phyloP scores from a whole-genome alignment of 2,113 vertebrate species.

The Apeltes quadracus region DNA sequence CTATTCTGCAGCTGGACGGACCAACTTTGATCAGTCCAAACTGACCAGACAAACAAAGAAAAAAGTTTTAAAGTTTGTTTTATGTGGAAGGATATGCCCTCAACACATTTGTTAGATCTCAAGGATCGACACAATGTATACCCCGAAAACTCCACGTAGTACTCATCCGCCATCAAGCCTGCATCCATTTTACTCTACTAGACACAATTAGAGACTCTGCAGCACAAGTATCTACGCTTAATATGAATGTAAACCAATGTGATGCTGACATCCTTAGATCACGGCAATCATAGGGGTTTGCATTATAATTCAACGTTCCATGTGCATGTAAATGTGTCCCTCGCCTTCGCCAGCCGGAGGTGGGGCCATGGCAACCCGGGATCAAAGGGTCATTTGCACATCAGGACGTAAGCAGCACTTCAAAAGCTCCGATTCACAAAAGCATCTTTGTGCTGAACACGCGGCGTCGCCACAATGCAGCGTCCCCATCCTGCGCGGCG shows the following conservation, averaged over 20 bases:
- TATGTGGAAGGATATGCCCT: background rate
- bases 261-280: background rate
- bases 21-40: background rate
- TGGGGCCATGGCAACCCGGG: constrained; percentile 47
- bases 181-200: background rate
- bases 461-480: background rate
- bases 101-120: background rate
- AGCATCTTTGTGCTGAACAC: constrained; percentile 54
- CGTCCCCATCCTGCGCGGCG: constrained; percentile 27
- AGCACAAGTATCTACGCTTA: background rate
- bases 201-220: background rate
- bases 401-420: constrained; percentile 66
- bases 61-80: background rate
- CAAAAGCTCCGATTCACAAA: constrained; percentile 70
- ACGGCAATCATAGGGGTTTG: background rate
- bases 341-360: constrained; percentile 12
- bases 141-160: background rate
- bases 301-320: constrained; percentile 37
- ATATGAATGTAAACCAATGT: background rate
- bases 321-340: constrained; percentile 56
- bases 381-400: constrained; percentile 79
- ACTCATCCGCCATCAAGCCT: background rate
- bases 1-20: background rate
- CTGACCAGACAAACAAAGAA: background rate
- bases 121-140: background rate